phyloP scores from a whole-genome alignment of 2,888 invertebrate species.

The Clunio marinus region DNA sequence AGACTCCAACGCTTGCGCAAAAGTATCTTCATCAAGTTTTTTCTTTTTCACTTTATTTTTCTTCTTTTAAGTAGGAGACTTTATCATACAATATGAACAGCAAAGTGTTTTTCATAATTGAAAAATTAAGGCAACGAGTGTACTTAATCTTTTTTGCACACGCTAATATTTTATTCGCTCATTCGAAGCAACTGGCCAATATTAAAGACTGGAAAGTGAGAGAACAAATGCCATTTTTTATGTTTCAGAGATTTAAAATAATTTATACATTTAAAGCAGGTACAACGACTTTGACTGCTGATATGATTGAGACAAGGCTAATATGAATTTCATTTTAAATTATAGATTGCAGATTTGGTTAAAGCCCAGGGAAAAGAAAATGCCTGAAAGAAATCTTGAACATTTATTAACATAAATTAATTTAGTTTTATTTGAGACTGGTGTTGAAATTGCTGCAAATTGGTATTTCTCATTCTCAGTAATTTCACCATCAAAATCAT shows the following conservation, averaged over 20 bases:
- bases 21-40: background rate
- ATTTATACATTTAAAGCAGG: constrained; percentile 1
- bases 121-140: constrained; percentile 8
- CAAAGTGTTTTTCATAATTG: constrained; percentile 23
- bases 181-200: background rate
- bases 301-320: background rate
- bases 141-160: constrained; percentile 6
- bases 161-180: background rate
- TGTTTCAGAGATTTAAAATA: background rate
- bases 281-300: too few relatives aligned
- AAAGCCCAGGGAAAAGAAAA: too few relatives aligned
- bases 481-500: background rate
- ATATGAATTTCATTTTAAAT: background rate
- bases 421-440: background rate
- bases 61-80: background rate
- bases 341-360: too few relatives aligned
- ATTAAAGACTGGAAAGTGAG: background rate
- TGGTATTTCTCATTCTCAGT: background rate
- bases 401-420: background rate
- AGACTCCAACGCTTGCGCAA: too few relatives aligned
- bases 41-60: background rate
- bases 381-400: too few relatives aligned
- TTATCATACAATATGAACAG: background rate
- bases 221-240: background rate
- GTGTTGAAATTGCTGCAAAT: background rate